Evolutionary conservation across 1,140 invertebrate species (phyloP), one percentile per base, ranked within the genome.

Genomic region (Catajapyx aquilonaris): DNA sequence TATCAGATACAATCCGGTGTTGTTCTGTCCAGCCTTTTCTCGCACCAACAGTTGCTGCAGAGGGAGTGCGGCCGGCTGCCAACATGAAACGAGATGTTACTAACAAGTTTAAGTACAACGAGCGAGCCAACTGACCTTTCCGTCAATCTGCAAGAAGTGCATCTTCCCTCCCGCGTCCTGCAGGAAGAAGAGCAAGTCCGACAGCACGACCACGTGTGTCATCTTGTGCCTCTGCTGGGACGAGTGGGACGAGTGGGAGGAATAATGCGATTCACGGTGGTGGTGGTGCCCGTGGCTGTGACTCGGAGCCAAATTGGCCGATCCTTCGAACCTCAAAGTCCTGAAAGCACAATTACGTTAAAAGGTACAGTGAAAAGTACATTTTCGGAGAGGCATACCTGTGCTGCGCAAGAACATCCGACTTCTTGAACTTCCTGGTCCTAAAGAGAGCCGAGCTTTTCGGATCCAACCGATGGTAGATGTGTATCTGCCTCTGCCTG

Each of bases 11-110:
- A 91, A 77, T 1, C 81, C 80, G 2, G 77, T 65, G 5, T 80
- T 81, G 46, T 88, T 84, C 41, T 80, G 73, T 25, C 83, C 85
- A 2, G 85, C 83, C 55, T 93, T 93, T 55, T 93, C 87, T 23
- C 87, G 65, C 3, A 94, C 86, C 28, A 94, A 54, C 32, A 94
- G 56, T 51, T 91, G 87, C 55, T 84, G 81, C 25, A 94, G 63
- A 0, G 85, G 83, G 10, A 93, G 77, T 32, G 93, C 79, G 40
- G 86, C 81, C 28, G 85, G 77, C 77, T 81, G 54, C 38, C 61
- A 53, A 39, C 48, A 34, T 43, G 44, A 46, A 46, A 40, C 45
- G 37, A 37, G 42, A 21, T 35, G 25, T 28, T 13, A 9, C n/a
- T 28, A 28, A n/a, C n/a, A 28, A 28, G n/a, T n/a, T n/a, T n/a